Evolutionary conservation across 2,888 invertebrate genomes (phyloP), one percentile per base, ranked within the genome.

Genomic region (Acrobeloides nanus): DNA sequence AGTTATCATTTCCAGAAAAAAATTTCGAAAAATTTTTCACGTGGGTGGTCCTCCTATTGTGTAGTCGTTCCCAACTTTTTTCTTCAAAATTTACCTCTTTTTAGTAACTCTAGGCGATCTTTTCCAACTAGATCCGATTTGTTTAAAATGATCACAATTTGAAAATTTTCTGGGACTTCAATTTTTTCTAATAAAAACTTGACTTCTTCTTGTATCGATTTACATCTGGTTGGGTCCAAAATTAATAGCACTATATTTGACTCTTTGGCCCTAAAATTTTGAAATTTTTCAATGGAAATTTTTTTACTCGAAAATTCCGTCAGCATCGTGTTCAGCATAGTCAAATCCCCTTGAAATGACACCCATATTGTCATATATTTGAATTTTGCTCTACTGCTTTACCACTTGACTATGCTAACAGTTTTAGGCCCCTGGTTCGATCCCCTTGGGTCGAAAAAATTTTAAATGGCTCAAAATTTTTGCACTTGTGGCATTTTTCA

Each of bases 201-300:
- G 12, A 51, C 33, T 34, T 55, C 51, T 15, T 21, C 15, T 8
- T 57, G 38, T 27, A 57, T 10, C 4, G 33, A 12, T 6, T 29
- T 8, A 32, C n/a, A 8, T 32, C 12, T 31, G 7, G n/a, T 1
- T 8, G 50, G 29, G 23, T 60, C 61, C 12, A 61, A 39, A 15
- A 67, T 60, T 15, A 66, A 39, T 12, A 66, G 24, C 6, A 67
- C 49, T 17, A 67, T 46, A 38, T 67, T 55, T 20, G 67, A 65
- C n/a, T 62, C 62, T 15, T 48, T 38, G 12, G 59, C 54, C 45
- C 61, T 61, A 42, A 34, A 57, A 25, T 6, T 10, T 10, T 0
- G 7, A 15, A 17, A 21, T 25, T 27, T 8, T 18, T n/a, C n/a
- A n/a, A n/a, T 15, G 6, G 32, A 34, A 23, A 10, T 24, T n/a